Evolutionary conservation across 2,113 vertebrate species (phyloP), one percentile per base, ranked within the genome.

Genomic region (Takifugu flavidus): DNA sequence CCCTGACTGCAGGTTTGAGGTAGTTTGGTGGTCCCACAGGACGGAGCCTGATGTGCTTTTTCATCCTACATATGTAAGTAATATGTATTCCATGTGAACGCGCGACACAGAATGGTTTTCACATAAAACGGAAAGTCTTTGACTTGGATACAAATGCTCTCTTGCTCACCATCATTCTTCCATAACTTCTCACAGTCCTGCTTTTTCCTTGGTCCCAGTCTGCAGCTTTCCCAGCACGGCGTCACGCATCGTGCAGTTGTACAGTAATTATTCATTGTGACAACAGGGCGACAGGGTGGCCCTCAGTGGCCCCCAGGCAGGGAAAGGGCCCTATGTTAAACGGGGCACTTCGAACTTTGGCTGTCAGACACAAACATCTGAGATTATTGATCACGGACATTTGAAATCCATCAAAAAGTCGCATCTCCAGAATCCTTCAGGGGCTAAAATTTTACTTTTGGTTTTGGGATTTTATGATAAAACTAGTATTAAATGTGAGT

Each of bases 51-150:
- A 79, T 85, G 78, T 89, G 73, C 71, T 84, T 83, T 87, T 89
- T 89, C 74, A 85, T 87, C 70, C 70, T 88, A 82, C 85, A 89
- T 79, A 75, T 89, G 85, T 83, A 87, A 86, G 87, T 90, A 89
- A 89, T 89, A 89, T 80, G 78, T 82, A 79, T 89, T 89, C 84
- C 86, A 89, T 82, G 77, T 87, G 86, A 89, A 80, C 72, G 74
- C 67, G 65, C 80, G 81, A 84, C 78, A 81, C 77, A 78, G 58
- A 85, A 79, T 88, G 87, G 79, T 82, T 89, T 89, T 84, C 81
- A 84, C 82, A 87, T 83, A 75, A 81, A 82, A 84, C 82, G 67
- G 76, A 65, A 80, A 72, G 72, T 69, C 34, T 82, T 66, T 64
- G 65, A 70, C 57, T 56, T 73, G 67, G 81, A 77, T 78, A 80